Percentiles rank a stretch among this genome's conserved stretches.
phyloP scores from a whole-genome alignment of 2,113 vertebrate genomes.

The Aegithalos caudatus region DNA sequence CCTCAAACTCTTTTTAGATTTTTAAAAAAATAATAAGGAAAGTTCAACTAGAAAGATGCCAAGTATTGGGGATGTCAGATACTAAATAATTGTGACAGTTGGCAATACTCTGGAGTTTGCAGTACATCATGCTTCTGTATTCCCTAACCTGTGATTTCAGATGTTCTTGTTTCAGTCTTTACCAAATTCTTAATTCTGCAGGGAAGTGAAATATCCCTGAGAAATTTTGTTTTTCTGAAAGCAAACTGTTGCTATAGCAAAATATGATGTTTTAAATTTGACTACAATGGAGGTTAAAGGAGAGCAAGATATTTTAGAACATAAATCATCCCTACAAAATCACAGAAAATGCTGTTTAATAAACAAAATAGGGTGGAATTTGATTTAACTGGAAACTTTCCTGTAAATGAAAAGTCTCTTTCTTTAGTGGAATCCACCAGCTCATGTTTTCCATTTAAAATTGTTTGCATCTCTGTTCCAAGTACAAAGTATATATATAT shows the following conservation, averaged over 20 bases:
- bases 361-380: background rate
- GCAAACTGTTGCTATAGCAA: slow-evolving; percentile 39
- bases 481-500: background rate
- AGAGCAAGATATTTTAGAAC: background rate
- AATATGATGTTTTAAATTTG: background rate
- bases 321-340: background rate
- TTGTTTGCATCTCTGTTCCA: background rate
- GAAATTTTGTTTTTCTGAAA: slow-evolving; percentile 40
- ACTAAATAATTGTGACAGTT: background rate
- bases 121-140: background rate
- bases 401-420: background rate
- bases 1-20: background rate
- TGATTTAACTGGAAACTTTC: background rate
- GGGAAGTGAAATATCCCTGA: slow-evolving; percentile 23
- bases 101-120: background rate
- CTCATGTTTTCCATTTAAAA: background rate
- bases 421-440: background rate
- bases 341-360: background rate
- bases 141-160: slow-evolving; percentile 34
- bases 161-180: background rate
- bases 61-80: background rate
- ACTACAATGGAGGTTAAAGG: background rate
- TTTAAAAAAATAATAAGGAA: background rate
- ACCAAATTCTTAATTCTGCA: slow-evolving; percentile 6
- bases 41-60: background rate